Base-by-base conservation (phyloP, 2,113 vertebrate genomes). In the Pelmatolapia mariae region DNA sequence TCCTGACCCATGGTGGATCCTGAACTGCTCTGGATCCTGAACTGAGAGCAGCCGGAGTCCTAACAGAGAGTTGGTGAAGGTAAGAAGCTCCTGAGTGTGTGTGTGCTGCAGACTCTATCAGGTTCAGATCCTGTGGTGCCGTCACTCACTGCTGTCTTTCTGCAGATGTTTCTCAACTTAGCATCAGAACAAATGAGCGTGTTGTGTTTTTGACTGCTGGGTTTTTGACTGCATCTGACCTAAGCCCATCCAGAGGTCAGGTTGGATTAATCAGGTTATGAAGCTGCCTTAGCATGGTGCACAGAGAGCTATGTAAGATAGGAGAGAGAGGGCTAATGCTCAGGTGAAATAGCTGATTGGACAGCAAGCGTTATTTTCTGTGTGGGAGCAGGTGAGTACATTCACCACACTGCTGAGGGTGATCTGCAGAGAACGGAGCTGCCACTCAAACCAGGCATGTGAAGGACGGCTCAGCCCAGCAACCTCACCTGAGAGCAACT, bases 401-500 rank as follows among this genome's bases (percentile, higher is more conserved):
- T 26, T 61, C 8, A 0, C 57, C 59, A 63, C 16, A 63, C 29
- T 63, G 59, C 29, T 33, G 29, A 63, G 29, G 59, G 0, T 10
- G 57, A 61, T 19, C 57, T 0, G 0, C 57, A 61, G 29, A 61
- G 29, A 6, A 3, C 26, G 8, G 15, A 6, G 57, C 3, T 33
- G 57, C 57, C 8, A 19, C 57, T 61, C 8, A 0, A 33, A 19
- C 29, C 16, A 63, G 59, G 59, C 9, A 1, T 61, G 29, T 19
- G 59, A 63, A 63, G 59, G 59, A 33, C 16, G 6, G 10, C 59
- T 33, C 1, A 63, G 59, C 59, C 29, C 16, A 63, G 1, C 59
- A 63, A 7, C 16, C 29, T 33, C 59, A 63, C 16, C 59, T 63
- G 0, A 0, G 31, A 63, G 29, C 1, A 0, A 2, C 7, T 33